Conservation (phyloP, 2,888 invertebrate genomes). For the Drosophila picticornis region DNA sequence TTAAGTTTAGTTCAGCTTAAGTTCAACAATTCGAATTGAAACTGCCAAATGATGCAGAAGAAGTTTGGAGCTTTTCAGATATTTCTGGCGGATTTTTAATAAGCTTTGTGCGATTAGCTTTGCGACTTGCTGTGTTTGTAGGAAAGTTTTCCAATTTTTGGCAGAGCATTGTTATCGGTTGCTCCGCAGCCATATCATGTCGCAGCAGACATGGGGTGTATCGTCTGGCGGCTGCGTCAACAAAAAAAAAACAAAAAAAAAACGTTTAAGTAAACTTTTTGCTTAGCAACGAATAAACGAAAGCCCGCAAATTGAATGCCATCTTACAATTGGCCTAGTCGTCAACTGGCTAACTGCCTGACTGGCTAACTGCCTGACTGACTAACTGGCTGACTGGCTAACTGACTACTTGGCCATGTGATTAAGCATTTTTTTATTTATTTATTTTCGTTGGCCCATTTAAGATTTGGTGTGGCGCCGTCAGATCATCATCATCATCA, state of each 20-base stretch:
- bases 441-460: slow-evolving; percentile 28
- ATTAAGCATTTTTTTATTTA: slow-evolving; percentile 3
- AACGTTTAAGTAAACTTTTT: slow-evolving; percentile 40
- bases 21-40: background rate
- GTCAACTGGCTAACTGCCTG: background rate
- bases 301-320: slow-evolving; percentile 12
- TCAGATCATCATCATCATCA: background rate
- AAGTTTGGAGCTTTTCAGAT: fast-evolving
- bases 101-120: background rate
- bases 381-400: background rate
- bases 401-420: slow-evolving; percentile 13
- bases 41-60: fast-evolving
- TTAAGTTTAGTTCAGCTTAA: too few species aligned
- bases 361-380: background rate
- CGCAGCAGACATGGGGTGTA: background rate
- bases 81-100: background rate
- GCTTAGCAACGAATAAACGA: slow-evolving; percentile 59
- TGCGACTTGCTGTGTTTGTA: background rate
- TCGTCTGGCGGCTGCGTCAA: slow-evolving; percentile 54
- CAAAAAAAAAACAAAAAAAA: slow-evolving; percentile 14
- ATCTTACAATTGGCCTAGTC: slow-evolving; percentile 54
- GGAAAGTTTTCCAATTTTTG: background rate
- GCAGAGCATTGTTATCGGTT: slow-evolving; percentile 24
- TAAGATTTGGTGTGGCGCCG: background rate
- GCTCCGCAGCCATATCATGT: background rate